A percentile compares a stretch with the other conserved stretches of the same genome.
phyloP scores from a whole-genome alignment of 2,888 invertebrate genomes.

The Cerastis rubricosa region DNA sequence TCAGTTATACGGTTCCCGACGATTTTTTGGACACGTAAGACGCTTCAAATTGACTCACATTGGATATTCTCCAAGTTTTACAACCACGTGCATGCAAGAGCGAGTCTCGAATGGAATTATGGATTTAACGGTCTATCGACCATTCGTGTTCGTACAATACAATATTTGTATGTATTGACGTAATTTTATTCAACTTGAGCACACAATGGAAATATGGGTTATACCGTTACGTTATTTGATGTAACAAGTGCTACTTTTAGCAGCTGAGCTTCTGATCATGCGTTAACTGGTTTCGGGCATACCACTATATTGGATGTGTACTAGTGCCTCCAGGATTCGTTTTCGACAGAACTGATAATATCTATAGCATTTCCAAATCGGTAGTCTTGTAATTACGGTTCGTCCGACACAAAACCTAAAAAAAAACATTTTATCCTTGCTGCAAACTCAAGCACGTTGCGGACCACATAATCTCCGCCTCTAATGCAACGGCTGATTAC shows the following conservation, averaged over 20 bases:
- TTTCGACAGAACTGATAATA: neutral
- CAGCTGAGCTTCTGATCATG: neutral
- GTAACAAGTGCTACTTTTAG: conserved; percentile 6
- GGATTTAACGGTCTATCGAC: conserved; percentile 41
- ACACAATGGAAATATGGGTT: conserved; percentile 1
- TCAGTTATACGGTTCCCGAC: conserved; percentile 48
- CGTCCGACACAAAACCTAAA: neutral
- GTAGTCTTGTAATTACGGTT: neutral
- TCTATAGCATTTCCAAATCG: neutral
- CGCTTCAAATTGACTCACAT: conserved; percentile 60
- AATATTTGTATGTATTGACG: conserved; percentile 12
- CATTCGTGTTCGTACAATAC: conserved; percentile 16
- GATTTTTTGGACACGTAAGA: conserved; percentile 57
- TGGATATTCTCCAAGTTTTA: conserved; percentile 67
- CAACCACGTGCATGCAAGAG: conserved; percentile 52
- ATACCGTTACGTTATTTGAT: conserved; percentile 5
- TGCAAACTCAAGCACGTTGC: conserved; percentile 15
- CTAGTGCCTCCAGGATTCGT: neutral
- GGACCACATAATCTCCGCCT: conserved; percentile 41
- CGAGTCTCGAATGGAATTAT: conserved; percentile 43
- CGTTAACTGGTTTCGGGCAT: neutral
- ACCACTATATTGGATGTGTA: conserved; percentile 3
- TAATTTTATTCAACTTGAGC: conserved; percentile 31
- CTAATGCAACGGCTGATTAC: conserved; percentile 51
- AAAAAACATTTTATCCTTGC: neutral